A percentile compares a stretch with the other conserved stretches of the same genome.
Evolutionary conservation across 2,888 invertebrate genomes (phyloP).

Genomic region (Lymantria dispar): DNA sequence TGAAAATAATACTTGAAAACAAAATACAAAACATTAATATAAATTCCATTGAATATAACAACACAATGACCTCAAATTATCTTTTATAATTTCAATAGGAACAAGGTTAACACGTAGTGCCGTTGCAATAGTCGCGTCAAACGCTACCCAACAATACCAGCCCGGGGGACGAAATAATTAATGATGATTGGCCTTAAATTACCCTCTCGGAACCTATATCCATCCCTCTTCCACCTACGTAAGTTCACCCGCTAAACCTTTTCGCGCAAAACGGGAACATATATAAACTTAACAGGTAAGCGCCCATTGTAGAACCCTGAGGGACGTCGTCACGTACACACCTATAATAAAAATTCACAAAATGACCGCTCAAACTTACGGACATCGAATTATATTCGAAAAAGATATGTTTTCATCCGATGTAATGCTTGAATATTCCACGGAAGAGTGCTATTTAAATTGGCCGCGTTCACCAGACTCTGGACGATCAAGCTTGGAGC

Average conservation of each 20-base stretch:
- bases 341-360: conserved; percentile 46
- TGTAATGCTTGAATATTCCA: conserved; percentile 71
- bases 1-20: neutral
- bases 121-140: conserved; percentile 44
- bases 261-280: conserved; percentile 65
- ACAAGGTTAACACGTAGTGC: conserved; percentile 26
- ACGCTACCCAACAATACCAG: conserved; percentile 53
- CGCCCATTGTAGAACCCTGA: conserved; percentile 60
- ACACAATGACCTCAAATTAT: conserved; percentile 9
- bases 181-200: conserved; percentile 82
- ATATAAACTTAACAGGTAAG: conserved; percentile 75
- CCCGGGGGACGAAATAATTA: conserved; percentile 74
- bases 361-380: conserved; percentile 79
- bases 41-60: neutral
- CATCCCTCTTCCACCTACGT: conserved; percentile 50
- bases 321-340: conserved; percentile 59
- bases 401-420: conserved; percentile 73
- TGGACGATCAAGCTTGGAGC: conserved; percentile 75
- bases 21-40: neutral
- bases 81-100: conserved; percentile 31
- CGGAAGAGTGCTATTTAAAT: conserved; percentile 68
- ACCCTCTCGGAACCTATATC: conserved; percentile 61
- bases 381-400: conserved; percentile 73
- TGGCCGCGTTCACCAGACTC: conserved; percentile 79
- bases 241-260: conserved; percentile 41